Percentiles rank a stretch among this genome's conserved stretches.
Conservation (phyloP, 2,113 vertebrate species). For the Istiophorus platypterus region DNA sequence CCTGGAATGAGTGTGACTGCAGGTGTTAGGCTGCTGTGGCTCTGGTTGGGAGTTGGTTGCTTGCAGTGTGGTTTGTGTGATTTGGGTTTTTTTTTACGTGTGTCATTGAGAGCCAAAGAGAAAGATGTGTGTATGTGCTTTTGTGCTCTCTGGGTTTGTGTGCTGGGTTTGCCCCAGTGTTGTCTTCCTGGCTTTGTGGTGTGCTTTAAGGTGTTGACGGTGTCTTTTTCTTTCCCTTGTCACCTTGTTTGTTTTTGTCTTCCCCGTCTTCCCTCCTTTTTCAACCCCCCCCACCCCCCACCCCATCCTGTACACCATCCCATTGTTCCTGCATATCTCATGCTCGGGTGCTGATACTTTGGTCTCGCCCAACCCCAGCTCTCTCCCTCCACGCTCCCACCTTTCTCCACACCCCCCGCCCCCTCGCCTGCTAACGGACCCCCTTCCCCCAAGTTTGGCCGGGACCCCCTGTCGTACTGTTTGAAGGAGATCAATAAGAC, state of each 20-base stretch:
- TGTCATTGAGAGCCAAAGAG: slow-evolving; percentile 23
- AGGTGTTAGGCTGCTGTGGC: slow-evolving; percentile 43
- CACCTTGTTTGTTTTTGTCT: slow-evolving; percentile 71
- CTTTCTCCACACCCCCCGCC: slow-evolving; percentile 82
- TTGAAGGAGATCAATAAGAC: slow-evolving; percentile 97
- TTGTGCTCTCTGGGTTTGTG: slow-evolving; percentile 59
- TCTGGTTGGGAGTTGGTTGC: slow-evolving; percentile 26
- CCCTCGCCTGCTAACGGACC: slow-evolving; percentile 89
- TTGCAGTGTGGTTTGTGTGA: slow-evolving; percentile 33
- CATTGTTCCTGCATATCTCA: slow-evolving; percentile 47
- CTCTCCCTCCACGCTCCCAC: slow-evolving; percentile 79
- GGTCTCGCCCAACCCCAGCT: slow-evolving; percentile 64
- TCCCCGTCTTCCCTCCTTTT: slow-evolving; percentile 31
- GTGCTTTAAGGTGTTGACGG: slow-evolving; percentile 85
- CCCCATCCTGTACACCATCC: slow-evolving; percentile 37
- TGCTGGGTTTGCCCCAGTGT: slow-evolving; percentile 73
- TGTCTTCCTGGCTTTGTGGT: slow-evolving; percentile 81
- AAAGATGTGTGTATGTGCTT: slow-evolving; percentile 41
- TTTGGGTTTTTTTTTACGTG: slow-evolving; percentile 1
- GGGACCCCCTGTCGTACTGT: slow-evolving; percentile 93
- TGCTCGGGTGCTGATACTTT: slow-evolving; percentile 72
- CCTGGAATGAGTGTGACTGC: slow-evolving; percentile 34
- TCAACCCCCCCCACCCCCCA: slow-evolving; percentile 17
- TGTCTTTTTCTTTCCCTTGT: slow-evolving; percentile 86
- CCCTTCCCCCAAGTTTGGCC: slow-evolving; percentile 92